Evolutionary conservation across 2,888 invertebrate species (phyloP), one percentile per base, ranked within the genome.

Genomic region (Macroteleia sp.): DNA sequence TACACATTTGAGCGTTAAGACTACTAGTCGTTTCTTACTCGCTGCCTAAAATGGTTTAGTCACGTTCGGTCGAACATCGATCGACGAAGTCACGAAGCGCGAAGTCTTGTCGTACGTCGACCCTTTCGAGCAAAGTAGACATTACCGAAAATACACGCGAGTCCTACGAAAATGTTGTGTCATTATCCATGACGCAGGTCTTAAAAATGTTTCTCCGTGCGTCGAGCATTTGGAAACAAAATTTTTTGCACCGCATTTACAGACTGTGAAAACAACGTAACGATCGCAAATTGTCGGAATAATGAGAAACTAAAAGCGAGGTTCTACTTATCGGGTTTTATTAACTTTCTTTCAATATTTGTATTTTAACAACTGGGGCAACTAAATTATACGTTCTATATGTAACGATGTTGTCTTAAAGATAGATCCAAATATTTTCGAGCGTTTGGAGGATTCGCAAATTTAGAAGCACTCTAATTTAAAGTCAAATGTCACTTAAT

Each of bases 21-120:
- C 77, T 77, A 69, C 70, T 48, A 54, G 66, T 79, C 80, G 80
- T 82, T 83, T 82, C 81, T 83, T 79, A 81, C 81, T 79, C 81
- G 62, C 77, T 75, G 39, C 74, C 78, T 66, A 81, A 84, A 86
- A 83, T 85, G 84, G 83, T 87, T 85, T 84, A 86, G 88, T 87
- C 88, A 88, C 87, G 88, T 88, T 87, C 85, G 82, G 81, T 82
- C 82, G 82, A 84, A 81, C 85, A 88, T 88, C 85, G 88, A 88
- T 88, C 88, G 83, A 77, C 77, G 70, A 61, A 80, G 81, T 78
- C 75, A 74, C 64, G 78, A 71, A 71, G 62, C 74, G 74, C 78
- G 77, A 82, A 81, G 80, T 76, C 70, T 66, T 73, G 75, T 61
- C 67, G 69, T 69, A 57, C 70, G 62, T 70, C 67, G 64, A 59